Evolutionary conservation across 2,888 invertebrate species (phyloP).

Genomic region (Blastobasis lacticolella): DNA sequence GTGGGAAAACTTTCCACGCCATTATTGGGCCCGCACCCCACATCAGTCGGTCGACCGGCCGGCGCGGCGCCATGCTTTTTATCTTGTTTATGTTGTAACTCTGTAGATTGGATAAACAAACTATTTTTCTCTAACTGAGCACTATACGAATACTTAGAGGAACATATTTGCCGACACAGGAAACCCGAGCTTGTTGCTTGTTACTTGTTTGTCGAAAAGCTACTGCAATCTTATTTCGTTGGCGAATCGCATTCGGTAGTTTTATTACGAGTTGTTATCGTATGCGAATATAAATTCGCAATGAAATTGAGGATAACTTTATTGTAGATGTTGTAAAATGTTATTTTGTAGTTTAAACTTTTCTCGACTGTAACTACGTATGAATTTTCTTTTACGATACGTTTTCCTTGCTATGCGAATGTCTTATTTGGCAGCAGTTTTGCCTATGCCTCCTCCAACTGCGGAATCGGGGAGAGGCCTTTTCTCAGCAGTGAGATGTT

Average conservation of each 20-base stretch:
- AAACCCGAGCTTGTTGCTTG: slow-evolving; percentile 4
- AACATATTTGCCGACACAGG: slow-evolving; percentile 12
- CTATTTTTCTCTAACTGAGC: slow-evolving; percentile 20
- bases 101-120: slow-evolving; percentile 36
- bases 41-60: slow-evolving; percentile 32
- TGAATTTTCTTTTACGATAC: too few relatives aligned
- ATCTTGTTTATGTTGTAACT: slow-evolving; percentile 54
- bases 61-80: slow-evolving; percentile 54
- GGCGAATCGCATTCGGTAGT: background rate
- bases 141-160: slow-evolving; percentile 4
- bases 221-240: background rate
- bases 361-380: too few relatives aligned
- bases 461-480: too few relatives aligned
- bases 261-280: background rate
- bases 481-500: too few relatives aligned
- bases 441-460: too few relatives aligned
- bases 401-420: too few relatives aligned
- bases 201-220: background rate
- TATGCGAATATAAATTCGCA: too few relatives aligned
- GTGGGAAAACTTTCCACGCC: too few relatives aligned
- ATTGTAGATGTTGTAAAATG: too few relatives aligned
- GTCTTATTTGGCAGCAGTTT: too few relatives aligned
- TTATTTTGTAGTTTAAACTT: too few relatives aligned
- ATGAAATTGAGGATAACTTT: too few relatives aligned
- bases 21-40: slow-evolving; percentile 1